Evolutionary conservation across 92 coral and sea anemone genomes (phyloP).

Genomic region (Porites divaricata): DNA sequence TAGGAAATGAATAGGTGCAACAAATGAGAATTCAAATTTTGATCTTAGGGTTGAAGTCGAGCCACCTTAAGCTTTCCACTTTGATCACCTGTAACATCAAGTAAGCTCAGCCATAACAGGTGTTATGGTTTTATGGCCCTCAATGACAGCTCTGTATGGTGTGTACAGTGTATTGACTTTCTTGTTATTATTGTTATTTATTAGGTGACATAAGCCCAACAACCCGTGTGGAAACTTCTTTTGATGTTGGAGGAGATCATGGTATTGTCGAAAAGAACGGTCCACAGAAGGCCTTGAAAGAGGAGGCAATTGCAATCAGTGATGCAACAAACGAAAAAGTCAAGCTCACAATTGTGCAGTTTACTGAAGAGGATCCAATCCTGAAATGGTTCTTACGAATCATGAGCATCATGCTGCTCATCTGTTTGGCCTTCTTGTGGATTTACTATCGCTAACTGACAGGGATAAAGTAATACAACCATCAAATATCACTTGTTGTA

Average conservation of each 20-base stretch:
- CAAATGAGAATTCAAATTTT: too few species aligned
- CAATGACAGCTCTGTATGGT: too few species aligned
- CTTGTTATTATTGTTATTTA: too few species aligned
- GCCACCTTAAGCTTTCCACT: too few species aligned
- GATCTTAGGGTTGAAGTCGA: too few species aligned
- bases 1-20: too few species aligned
- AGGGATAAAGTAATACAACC: background rate
- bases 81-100: too few species aligned
- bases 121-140: too few species aligned
- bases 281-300: conserved; percentile 1
- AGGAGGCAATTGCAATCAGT: background rate
- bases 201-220: conserved; percentile 21
- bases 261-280: background rate
- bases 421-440: conserved; percentile 75
- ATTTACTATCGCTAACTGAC: conserved; percentile 32
- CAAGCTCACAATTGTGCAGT: conserved; percentile 64
- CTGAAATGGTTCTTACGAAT: conserved; percentile 74
- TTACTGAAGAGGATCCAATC: conserved; percentile 67
- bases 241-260: conserved; percentile 4
- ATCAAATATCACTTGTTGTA: background rate
- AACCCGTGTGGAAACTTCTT: conserved; percentile 34
- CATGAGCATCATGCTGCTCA: conserved; percentile 64
- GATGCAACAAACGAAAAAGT: conserved; percentile 47
- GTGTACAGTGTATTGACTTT: background rate
- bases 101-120: too few species aligned